phyloP scores from a whole-genome alignment of 2,888 invertebrate genomes.

The Glyphotaelius pellucidus region DNA sequence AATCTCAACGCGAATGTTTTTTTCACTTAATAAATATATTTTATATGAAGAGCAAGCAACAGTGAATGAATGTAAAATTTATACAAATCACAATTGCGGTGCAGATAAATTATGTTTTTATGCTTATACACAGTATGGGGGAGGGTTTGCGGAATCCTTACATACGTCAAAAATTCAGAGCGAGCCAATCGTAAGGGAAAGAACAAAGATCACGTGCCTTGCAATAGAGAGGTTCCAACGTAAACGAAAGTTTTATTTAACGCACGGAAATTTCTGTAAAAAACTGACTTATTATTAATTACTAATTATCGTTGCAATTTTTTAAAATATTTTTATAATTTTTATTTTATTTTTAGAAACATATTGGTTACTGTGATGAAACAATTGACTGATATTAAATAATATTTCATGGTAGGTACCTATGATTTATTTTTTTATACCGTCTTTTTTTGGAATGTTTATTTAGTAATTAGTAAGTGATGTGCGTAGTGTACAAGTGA shows the following conservation, averaged over 20 bases:
- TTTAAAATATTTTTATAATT: too few relatives aligned
- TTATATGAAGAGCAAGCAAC: neutral
- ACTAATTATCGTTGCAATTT: too few relatives aligned
- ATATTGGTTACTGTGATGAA: too few relatives aligned
- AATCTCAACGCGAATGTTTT: neutral
- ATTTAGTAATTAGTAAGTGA: too few relatives aligned
- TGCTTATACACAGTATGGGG: constrained; percentile 40
- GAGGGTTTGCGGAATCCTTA: constrained; percentile 23
- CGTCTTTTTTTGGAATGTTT: too few relatives aligned
- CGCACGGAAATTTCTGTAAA: too few relatives aligned
- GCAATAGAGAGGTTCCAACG: neutral
- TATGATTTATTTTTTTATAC: too few relatives aligned
- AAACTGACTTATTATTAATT: too few relatives aligned
- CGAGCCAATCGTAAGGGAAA: constrained; percentile 47
- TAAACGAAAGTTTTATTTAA: neutral
- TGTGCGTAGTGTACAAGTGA: too few relatives aligned
- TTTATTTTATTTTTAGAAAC: too few relatives aligned
- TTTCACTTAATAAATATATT: neutral
- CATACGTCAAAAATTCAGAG: constrained; percentile 49
- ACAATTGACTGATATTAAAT: too few relatives aligned
- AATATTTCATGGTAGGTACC: too few relatives aligned
- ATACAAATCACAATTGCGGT: constrained; percentile 46
- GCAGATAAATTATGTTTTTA: constrained; percentile 43
- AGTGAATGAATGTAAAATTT: constrained; percentile 38
- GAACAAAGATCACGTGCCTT: neutral